These are phyloP conservation scores for Philereme transversata DNA, from an alignment of 2,888 invertebrate species.

Conservation along the genomic window DNA sequence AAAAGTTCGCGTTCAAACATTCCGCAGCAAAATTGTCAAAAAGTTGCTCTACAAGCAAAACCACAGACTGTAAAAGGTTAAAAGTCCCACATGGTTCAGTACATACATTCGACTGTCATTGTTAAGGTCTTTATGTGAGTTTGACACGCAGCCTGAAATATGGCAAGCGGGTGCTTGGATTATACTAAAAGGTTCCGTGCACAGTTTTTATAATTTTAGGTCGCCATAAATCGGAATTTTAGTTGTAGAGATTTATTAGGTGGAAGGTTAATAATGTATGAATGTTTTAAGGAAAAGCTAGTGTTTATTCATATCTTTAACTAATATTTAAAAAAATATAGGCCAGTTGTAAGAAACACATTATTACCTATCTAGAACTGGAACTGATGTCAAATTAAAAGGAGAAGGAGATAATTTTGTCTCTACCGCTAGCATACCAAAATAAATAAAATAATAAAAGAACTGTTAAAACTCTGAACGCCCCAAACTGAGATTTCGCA, in stretches of 20 bases:
- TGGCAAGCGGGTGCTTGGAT: constrained; percentile 16
- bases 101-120: constrained; percentile 61
- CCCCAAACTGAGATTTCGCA: no score
- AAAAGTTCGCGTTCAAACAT: background rate
- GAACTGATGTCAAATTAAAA: no score
- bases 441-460: no score
- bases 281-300: no score
- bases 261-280: no score
- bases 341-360: no score
- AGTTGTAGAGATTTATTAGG: constrained; percentile 6
- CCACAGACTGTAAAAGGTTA: constrained; percentile 36
- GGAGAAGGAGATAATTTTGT: no score
- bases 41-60: constrained; percentile 3
- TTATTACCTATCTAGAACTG: no score
- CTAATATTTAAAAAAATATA: no score
- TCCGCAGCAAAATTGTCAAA: constrained; percentile 1
- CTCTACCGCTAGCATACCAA: no score
- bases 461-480: no score
- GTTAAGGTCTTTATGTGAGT: constrained; percentile 54
- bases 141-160: constrained; percentile 54
- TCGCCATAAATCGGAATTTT: constrained; percentile 15
- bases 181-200: constrained; percentile 32
- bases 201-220: constrained; percentile 23
- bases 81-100: constrained; percentile 42
- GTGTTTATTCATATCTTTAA: no score